Conservation (phyloP, 1,140 invertebrate genomes). For the Carcinoscorpius rotundicauda region DNA sequence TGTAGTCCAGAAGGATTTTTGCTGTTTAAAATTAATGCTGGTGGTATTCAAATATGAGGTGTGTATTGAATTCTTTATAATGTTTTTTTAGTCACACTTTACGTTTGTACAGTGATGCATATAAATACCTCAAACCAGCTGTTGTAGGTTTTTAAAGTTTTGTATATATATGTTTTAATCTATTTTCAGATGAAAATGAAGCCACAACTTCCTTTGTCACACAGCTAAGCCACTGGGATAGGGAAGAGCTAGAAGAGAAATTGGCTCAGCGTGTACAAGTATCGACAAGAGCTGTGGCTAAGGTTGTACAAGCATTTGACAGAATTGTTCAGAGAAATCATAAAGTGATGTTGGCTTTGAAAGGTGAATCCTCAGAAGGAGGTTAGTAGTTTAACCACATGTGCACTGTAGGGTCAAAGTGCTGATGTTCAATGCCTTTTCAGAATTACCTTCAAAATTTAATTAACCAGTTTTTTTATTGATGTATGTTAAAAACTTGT, state of each 20-base stretch:
- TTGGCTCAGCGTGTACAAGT: constrained; percentile 77
- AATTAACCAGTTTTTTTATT: background rate
- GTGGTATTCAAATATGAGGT: too few relatives aligned
- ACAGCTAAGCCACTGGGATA: constrained; percentile 95
- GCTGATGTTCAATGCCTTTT: too few relatives aligned
- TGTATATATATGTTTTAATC: constrained; percentile 4
- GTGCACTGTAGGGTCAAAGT: too few relatives aligned
- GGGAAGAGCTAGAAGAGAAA: constrained; percentile 91
- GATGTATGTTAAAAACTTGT: background rate
- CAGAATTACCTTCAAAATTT: too few relatives aligned
- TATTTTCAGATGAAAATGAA: constrained; percentile 76
- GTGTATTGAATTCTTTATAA: too few relatives aligned
- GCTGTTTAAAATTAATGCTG: too few relatives aligned
- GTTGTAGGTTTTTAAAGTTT: constrained; percentile 1
- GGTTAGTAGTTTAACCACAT: constrained; percentile 10
- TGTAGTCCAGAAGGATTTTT: too few relatives aligned
- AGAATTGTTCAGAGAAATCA: constrained; percentile 83
- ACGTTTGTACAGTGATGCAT: too few relatives aligned
- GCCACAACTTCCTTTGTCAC: constrained; percentile 92
- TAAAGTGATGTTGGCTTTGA: constrained; percentile 74
- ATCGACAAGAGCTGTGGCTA: constrained; percentile 68
- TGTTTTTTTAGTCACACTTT: too few relatives aligned
- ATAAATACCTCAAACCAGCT: too few relatives aligned
- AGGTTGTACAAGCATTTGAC: constrained; percentile 93
- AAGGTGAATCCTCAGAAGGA: constrained; percentile 49